Evolutionary conservation across 2,888 invertebrate species (phyloP), one percentile per base, ranked within the genome.

Genomic region (Limenitis camilla): DNA sequence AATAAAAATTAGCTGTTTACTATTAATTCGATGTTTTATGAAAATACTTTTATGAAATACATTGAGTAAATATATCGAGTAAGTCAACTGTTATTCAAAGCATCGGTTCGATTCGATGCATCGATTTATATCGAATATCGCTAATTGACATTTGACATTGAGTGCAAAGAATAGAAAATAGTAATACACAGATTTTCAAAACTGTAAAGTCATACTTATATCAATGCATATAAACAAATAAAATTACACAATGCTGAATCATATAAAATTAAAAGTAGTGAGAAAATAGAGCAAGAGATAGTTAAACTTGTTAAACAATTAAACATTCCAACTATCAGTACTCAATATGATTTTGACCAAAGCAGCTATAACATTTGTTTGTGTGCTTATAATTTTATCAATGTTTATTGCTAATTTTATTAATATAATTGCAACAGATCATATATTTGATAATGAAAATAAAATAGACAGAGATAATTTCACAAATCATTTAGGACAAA

Each of bases 401-500:
- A 89, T 93, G 66, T 88, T 92, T 66, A 88, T 93, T 66, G 92
- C 92, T 28, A 92, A 91, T 83, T 88, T 93, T 57, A 85, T 91
- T 45, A 92, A 91, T 78, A 81, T 91, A 60, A 90, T 93, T 61
- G 90, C 90, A 61, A 90, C 91, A 42, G 90, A 92, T 66, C 80
- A 85, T 59, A 82, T 79, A 65, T 80, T 80, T 67, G 78, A 78
- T 57, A 63, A 65, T 47, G 78, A 80, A 61, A 72, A 76, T 61
- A 69, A 70, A 64, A 71, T 71, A 39, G 69, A 71, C 57, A 78
- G 74, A n/a, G 56, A 67, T 41, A 81, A 85, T 63, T 69, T 74
- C 53, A 79, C 80, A 8, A 72, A 69, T 55, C 69, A 76, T 62
- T 63, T 87, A 58, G 70, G 62, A 56, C 65, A 72, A 55, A 81